phyloP scores from a whole-genome alignment of 92 coral and sea anemone species.

The Isaurus tuberculatus region DNA sequence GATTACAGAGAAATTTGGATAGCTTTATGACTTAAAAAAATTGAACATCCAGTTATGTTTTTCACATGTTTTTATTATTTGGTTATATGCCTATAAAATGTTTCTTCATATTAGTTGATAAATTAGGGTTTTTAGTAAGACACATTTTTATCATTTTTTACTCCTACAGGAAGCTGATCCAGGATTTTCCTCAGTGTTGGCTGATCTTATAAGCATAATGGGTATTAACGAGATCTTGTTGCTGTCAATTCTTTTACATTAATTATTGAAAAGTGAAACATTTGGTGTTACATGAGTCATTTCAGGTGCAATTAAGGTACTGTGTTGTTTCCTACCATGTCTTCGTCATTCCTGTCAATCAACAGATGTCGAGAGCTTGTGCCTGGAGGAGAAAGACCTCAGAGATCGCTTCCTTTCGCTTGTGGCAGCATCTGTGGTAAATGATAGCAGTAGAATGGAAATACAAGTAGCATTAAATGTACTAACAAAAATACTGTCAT shows the following conservation, averaged over 20 bases:
- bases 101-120: too few relatives aligned
- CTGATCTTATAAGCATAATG: constrained; percentile 96
- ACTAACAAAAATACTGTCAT: too few relatives aligned
- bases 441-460: not conserved
- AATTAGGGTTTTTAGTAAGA: too few relatives aligned
- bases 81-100: not conserved
- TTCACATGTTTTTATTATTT: too few relatives aligned
- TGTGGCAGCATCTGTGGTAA: constrained; percentile 90
- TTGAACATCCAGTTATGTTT: too few relatives aligned
- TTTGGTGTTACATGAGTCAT: constrained; percentile 48
- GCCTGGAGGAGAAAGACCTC: constrained; percentile 85
- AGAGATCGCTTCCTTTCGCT: constrained; percentile 88
- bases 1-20: too few relatives aligned
- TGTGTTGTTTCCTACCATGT: constrained; percentile 77
- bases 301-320: constrained; percentile 68
- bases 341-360: constrained; percentile 82
- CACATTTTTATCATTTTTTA: not conserved
- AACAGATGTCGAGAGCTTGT: constrained; percentile 97
- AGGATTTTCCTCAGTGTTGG: constrained; percentile 80
- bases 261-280: constrained; percentile 52
- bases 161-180: constrained; percentile 73
- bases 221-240: constrained; percentile 90
- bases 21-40: too few relatives aligned
- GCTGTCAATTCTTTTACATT: constrained; percentile 69
- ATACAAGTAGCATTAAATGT: not conserved